phyloP scores from a whole-genome alignment of 2,888 invertebrate genomes.

The Nomada lathburiana region DNA sequence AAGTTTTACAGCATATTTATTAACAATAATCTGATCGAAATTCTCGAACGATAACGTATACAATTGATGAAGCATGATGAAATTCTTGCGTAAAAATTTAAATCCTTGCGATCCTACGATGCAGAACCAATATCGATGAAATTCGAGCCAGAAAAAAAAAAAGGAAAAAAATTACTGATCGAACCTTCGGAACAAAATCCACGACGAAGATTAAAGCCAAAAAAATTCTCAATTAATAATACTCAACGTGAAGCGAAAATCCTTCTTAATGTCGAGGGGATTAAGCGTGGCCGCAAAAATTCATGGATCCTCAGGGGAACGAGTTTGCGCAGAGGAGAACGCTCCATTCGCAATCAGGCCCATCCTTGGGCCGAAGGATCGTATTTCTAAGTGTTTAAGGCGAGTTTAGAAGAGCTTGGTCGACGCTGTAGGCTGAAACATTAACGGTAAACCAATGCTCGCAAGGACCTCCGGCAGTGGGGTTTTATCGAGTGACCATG shows the following conservation, averaged over 20 bases:
- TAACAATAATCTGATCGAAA: too few relatives aligned
- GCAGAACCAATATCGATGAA: not conserved
- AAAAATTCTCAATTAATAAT: not conserved
- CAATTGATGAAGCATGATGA: too few relatives aligned
- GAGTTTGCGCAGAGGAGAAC: not conserved
- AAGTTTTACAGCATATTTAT: too few relatives aligned
- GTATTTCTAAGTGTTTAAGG: constrained; percentile 67
- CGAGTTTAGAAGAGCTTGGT: constrained; percentile 54
- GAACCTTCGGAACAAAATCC: not conserved
- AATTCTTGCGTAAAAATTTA: not conserved
- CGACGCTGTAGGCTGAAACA: constrained; percentile 34
- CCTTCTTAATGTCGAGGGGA: not conserved
- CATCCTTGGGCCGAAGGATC: constrained; percentile 62
- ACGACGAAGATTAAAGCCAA: not conserved
- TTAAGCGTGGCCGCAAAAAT: constrained; percentile 4
- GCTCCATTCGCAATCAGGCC: constrained; percentile 7
- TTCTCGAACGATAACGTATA: too few relatives aligned
- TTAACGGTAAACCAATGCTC: constrained; percentile 68
- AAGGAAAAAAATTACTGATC: not conserved
- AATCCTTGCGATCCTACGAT: not conserved
- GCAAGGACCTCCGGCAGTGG: constrained; percentile 62
- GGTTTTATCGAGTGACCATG: constrained; percentile 56
- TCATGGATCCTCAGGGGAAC: not conserved
- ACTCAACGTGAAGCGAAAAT: constrained; percentile 9
- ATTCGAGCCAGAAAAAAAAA: not conserved